Evolutionary conservation across 2,888 invertebrate species (phyloP).

Genomic region (Sinelater perroti): DNA sequence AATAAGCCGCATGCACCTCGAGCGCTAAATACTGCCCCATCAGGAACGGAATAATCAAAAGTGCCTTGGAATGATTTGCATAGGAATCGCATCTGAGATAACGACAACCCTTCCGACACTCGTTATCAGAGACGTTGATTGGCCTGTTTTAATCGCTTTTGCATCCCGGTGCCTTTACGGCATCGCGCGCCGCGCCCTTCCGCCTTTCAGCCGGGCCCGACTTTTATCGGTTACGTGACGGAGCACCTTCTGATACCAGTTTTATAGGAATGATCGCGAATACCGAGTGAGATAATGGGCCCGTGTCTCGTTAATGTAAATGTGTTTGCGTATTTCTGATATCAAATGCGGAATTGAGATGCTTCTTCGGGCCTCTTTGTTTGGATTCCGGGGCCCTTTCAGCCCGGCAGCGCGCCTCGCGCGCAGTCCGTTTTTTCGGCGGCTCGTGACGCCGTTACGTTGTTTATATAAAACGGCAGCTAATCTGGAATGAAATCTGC

Average conservation of each 20-base stretch:
- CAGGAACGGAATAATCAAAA: slow-evolving; percentile 49
- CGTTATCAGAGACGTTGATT: slow-evolving; percentile 44
- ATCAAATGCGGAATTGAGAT: slow-evolving; percentile 33
- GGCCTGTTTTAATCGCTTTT: slow-evolving; percentile 42
- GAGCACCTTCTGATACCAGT: slow-evolving; percentile 32
- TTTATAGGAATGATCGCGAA: slow-evolving; percentile 40
- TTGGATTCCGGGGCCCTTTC: slow-evolving; percentile 20
- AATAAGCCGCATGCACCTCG: slow-evolving; percentile 24
- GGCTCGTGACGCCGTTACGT: too few species aligned
- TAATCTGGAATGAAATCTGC: too few species aligned
- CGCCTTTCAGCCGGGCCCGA: slow-evolving; percentile 29
- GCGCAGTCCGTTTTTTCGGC: too few species aligned
- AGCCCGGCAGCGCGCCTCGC: neutral
- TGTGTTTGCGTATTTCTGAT: slow-evolving; percentile 39
- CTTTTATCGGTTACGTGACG: slow-evolving; percentile 35
- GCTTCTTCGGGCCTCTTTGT: slow-evolving; percentile 21
- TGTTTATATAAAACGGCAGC: too few species aligned
- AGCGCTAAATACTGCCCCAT: slow-evolving; percentile 36
- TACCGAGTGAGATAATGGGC: slow-evolving; percentile 37
- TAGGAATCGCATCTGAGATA: slow-evolving; percentile 52
- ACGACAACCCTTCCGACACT: slow-evolving; percentile 50
- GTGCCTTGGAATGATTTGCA: slow-evolving; percentile 50
- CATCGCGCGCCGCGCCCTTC: slow-evolving; percentile 26
- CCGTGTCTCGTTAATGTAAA: slow-evolving; percentile 40
- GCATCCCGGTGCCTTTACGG: slow-evolving; percentile 35